A percentile compares a stretch with the other conserved stretches of the same genome.
Conservation (phyloP, 1,140 invertebrate genomes). For the Theocolax elegans region DNA sequence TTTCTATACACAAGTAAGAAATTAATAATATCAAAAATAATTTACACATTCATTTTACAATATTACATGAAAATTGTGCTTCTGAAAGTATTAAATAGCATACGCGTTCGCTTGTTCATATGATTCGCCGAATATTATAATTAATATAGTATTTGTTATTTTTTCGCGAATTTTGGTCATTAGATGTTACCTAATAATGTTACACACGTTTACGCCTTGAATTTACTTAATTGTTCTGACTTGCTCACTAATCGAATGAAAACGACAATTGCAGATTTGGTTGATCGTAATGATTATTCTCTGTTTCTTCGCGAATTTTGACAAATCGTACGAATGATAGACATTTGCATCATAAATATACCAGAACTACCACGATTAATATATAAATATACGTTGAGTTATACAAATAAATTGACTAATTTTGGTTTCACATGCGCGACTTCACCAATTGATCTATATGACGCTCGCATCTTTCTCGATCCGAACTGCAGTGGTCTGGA, state of each 20-base stretch:
- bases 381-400: slow-evolving; percentile 36
- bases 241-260: no score
- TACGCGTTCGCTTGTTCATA: no score
- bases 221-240: no score
- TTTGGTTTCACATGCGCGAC: slow-evolving; percentile 53
- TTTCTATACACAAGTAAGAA: not conserved
- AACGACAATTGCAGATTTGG: no score
- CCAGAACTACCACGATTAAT: slow-evolving; percentile 49
- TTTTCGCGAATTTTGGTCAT: no score
- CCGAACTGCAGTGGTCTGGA: slow-evolving; percentile 23
- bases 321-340: slow-evolving; percentile 6
- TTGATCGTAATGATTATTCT: not conserved
- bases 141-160: not conserved
- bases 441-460: slow-evolving; percentile 48
- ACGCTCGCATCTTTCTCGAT: slow-evolving; percentile 39
- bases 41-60: no score
- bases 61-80: no score
- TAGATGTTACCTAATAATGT: no score
- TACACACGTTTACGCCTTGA: no score
- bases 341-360: slow-evolving; percentile 51
- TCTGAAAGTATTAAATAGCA: no score
- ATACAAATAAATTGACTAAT: slow-evolving; percentile 60
- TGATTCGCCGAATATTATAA: no score
- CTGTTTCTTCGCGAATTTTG: not conserved
- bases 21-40: no score